Percentiles rank a stretch among this genome's conserved stretches.
These are phyloP conservation scores for Eurytemora carolleeae DNA, from an alignment of 1,140 invertebrate genomes.

Conservation along the genomic window DNA sequence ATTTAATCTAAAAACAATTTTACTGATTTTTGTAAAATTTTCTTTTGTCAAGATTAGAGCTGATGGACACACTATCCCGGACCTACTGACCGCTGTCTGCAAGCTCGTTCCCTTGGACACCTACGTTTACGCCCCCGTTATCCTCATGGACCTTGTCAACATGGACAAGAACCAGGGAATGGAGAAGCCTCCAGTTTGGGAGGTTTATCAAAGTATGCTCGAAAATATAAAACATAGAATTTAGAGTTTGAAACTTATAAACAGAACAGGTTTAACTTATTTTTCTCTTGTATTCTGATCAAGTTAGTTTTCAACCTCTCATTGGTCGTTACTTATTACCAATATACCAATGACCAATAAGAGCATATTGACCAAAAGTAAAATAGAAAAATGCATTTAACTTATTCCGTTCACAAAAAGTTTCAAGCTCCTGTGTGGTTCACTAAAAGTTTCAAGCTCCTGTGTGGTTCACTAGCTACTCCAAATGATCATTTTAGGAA, in stretches of 20 bases:
- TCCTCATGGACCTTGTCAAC: slow-evolving; percentile 13
- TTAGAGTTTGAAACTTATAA: neutral
- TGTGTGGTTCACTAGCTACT: no score
- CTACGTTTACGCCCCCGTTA: slow-evolving; percentile 9
- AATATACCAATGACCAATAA: no score
- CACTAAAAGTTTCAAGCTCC: no score
- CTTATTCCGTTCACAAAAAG: no score
- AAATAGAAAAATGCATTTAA: no score
- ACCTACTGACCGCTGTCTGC: slow-evolving; percentile 6
- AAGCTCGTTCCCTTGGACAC: slow-evolving; percentile 4
- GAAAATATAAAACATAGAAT: neutral
- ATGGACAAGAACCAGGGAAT: slow-evolving; percentile 5
- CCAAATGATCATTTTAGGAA: no score
- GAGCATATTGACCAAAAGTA: no score
- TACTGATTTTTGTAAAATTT: neutral
- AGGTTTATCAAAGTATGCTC: neutral
- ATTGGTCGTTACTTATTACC: no score
- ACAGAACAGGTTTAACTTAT: neutral
- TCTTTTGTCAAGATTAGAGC: neutral
- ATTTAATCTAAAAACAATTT: neutral
- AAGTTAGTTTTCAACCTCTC: no score
- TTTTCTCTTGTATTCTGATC: no score
- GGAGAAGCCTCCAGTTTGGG: neutral
- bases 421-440: no score
- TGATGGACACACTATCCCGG: slow-evolving; percentile 8